Base-by-base conservation (phyloP, 2,888 invertebrate genomes). In the Girardia tigrina region DNA sequence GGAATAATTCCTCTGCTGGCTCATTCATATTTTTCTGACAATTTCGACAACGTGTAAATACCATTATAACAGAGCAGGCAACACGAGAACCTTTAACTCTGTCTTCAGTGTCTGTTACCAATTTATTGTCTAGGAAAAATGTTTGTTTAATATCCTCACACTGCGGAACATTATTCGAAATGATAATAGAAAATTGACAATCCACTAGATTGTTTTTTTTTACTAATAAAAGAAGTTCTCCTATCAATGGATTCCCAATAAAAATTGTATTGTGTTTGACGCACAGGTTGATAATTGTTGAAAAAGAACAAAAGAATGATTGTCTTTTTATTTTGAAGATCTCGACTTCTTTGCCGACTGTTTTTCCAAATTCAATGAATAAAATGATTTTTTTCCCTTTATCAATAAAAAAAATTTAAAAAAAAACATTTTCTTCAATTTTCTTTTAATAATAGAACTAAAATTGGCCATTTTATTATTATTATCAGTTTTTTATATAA, bases 31-130 rank as follows among this genome's bases (percentile, higher is more conserved):
- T 56, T 56, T 56, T 56, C 4, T 56, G 56, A 56, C 56, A 56
- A 56, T 56, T 56, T 56, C 56, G 56, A 56, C 56, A 56, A 56
- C 56, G n/a, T 56, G 56, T 56, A 56, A 56, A 56, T 56, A 56
- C 20, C 56, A 56, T 56, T 56, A 56, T n/a, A 56, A 56, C 56
- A 56, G 56, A 56, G 56, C 56, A 56, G 56, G 56, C 56, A 56
- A 56, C 23, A 56, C 20, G n/a, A 56, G n/a, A 56, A 56, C 56
- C 56, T 56, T 56, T 56, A 56, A 56, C 56, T 56, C 56, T 56
- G 56, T 56, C 56, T 56, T 56, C 56, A 56, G 23, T 56, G 56
- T 56, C 56, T 56, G 56, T 56, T 56, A 56, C 56, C 4, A 4
- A 56, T 56, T n/a, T 56, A 56, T 56, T 12, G 20, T 56, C 56